These are phyloP conservation scores for Siderastrea siderea DNA, from an alignment of 92 coral and sea anemone species.

Conservation along the genomic window DNA sequence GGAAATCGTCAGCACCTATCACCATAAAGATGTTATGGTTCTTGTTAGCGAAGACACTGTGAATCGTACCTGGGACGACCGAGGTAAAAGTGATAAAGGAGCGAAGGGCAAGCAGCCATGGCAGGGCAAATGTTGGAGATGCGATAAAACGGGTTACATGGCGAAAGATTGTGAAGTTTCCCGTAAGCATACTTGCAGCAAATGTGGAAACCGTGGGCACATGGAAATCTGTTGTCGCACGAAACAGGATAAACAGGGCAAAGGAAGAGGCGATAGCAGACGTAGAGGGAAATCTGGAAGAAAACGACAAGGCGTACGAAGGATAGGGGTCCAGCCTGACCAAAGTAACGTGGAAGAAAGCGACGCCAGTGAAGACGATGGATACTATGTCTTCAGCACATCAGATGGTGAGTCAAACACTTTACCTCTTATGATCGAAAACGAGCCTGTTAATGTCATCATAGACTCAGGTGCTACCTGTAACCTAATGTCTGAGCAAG, in stretches of 20 bases:
- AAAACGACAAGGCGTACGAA: slow-evolving; percentile 17
- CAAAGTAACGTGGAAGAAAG: slow-evolving; percentile 17
- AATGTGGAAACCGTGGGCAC: no score
- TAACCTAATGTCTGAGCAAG: slow-evolving; percentile 56
- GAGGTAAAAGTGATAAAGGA: no score
- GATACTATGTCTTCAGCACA: slow-evolving; percentile 20
- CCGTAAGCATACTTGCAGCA: no score
- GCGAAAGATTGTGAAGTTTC: no score
- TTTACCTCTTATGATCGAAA: slow-evolving; percentile 34
- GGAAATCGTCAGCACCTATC: slow-evolving; percentile 44
- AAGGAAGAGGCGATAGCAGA: slow-evolving; percentile 8
- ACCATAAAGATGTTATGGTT: slow-evolving; percentile 44
- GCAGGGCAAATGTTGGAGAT: no score
- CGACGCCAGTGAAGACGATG: neutral
- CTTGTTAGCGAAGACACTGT: slow-evolving; percentile 45
- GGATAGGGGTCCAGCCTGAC: slow-evolving; percentile 10
- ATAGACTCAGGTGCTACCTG: slow-evolving; percentile 78
- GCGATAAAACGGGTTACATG: no score
- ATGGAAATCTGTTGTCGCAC: slow-evolving; percentile 36
- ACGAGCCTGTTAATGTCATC: slow-evolving; percentile 61
- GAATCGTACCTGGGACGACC: no score
- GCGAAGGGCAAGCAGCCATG: no score
- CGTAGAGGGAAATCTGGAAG: neutral
- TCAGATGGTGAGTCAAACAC: slow-evolving; percentile 37
- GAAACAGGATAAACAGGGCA: slow-evolving; percentile 17